Conservation (phyloP, 2,797 vertebrate genomes). For the Chelon labrosus region DNA sequence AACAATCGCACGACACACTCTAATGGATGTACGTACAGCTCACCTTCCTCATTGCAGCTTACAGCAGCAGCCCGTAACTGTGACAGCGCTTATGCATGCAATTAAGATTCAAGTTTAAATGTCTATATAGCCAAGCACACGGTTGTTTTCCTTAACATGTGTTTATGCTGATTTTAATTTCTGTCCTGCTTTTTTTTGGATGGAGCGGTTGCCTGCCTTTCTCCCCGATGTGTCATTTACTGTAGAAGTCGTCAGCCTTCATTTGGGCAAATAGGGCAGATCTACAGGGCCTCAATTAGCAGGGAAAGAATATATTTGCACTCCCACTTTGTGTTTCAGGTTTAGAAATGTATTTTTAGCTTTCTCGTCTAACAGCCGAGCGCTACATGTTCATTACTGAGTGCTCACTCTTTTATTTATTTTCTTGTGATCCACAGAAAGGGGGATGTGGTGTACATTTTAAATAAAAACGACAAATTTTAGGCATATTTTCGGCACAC, state of each 20-base stretch:
- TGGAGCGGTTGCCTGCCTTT: neutral
- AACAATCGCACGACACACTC: conserved; percentile 15
- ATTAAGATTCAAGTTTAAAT: neutral
- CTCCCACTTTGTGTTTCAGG: neutral
- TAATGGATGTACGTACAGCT: conserved; percentile 6
- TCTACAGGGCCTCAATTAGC: conserved; percentile 22
- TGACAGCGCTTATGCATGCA: neutral
- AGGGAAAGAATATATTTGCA: neutral
- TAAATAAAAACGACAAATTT: conserved; percentile 33
- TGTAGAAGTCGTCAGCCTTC: neutral
- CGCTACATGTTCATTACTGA: conserved; percentile 16
- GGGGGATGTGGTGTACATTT: conserved; percentile 2
- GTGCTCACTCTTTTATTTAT: conserved; percentile 3
- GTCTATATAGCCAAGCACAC: neutral
- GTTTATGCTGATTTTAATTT: neutral
- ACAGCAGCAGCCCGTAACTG: too few species aligned
- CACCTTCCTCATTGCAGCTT: neutral
- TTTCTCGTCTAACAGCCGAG: conserved; percentile 4
- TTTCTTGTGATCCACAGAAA: conserved; percentile 1
- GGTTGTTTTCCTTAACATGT: neutral
- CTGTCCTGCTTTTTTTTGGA: too few species aligned
- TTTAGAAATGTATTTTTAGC: conserved; percentile 36
- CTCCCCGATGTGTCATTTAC: conserved; percentile 2
- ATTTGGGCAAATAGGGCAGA: conserved; percentile 28
- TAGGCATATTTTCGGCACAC: neutral